These are phyloP conservation scores for Zaprionus camerounensis DNA, from an alignment of 1,140 invertebrate species.

Conservation along the genomic window DNA sequence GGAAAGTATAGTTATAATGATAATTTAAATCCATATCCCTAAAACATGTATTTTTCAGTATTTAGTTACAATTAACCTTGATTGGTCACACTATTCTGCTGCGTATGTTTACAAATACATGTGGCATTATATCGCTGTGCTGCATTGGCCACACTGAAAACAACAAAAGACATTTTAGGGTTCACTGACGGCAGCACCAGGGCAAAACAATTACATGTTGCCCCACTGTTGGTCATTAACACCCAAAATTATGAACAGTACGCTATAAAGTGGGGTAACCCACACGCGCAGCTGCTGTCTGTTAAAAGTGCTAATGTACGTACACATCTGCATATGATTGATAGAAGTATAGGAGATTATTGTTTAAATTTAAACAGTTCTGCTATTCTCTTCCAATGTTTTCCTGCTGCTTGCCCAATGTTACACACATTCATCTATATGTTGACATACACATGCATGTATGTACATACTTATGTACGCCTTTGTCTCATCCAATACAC, in stretches of 20 bases:
- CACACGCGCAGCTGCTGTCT: neutral
- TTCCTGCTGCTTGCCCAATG: neutral
- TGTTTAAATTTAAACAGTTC: neutral
- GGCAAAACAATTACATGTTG: conserved; percentile 29
- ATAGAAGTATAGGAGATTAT: neutral
- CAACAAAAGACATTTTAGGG: conserved; percentile 4
- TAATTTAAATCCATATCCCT: too few species aligned
- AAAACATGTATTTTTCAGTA: too few species aligned
- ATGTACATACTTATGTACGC: neutral
- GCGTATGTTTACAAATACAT: neutral
- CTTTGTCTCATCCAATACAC: conserved; percentile 15
- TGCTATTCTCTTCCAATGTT: neutral
- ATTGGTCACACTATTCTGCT: neutral
- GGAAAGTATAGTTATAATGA: too few species aligned
- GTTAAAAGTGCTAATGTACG: neutral
- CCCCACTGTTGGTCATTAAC: conserved; percentile 45
- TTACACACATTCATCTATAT: conserved; percentile 13
- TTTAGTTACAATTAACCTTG: too few species aligned
- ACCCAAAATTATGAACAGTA: conserved; percentile 57
- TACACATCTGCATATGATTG: conserved; percentile 3
- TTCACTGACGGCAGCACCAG: neutral
- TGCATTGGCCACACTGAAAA: conserved; percentile 7
- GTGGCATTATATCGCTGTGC: neutral
- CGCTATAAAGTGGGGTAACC: conserved; percentile 57
- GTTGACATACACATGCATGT: neutral